Evolutionary conservation across 2,113 vertebrate species (phyloP).

Genomic region (Brevimyrus niger): DNA sequence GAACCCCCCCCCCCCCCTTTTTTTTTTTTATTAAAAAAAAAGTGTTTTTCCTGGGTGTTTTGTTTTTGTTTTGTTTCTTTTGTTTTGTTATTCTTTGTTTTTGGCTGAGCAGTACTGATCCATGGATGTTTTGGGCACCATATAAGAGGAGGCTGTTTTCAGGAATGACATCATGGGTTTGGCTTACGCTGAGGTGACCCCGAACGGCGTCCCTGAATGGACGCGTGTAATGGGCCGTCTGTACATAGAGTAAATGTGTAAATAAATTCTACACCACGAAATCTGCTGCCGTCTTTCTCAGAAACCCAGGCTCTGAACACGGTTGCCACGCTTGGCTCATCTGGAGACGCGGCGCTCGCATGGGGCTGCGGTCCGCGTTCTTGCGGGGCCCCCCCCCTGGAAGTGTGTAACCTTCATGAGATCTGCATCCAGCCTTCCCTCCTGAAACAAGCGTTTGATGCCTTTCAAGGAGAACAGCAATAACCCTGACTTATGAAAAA

Average conservation of each 20-base stretch:
- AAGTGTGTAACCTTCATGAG: background rate
- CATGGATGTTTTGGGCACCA: conserved; percentile 16
- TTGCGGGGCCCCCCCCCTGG: background rate
- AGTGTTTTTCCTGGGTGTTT: background rate
- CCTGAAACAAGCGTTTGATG: background rate
- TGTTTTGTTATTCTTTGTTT: background rate
- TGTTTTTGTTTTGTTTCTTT: background rate
- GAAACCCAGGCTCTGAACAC: background rate
- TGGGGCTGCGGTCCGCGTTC: no score
- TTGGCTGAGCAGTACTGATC: conserved; percentile 5
- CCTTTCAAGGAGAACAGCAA: background rate
- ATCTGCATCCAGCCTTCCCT: background rate
- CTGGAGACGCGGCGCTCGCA: background rate
- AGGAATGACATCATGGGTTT: conserved; percentile 29
- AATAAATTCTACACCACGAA: conserved; percentile 67
- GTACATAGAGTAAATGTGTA: conserved; percentile 69
- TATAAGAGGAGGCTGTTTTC: conserved; percentile 21
- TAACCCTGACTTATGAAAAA: background rate
- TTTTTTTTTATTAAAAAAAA: no score
- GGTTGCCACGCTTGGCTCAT: background rate
- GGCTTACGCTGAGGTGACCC: conserved; percentile 42
- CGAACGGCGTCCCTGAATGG: conserved; percentile 46
- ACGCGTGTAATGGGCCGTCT: conserved; percentile 62
- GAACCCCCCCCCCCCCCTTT: background rate
- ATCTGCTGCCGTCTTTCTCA: background rate